Conservation (phyloP, 2,797 vertebrate genomes). For the Xenopus petersii region DNA sequence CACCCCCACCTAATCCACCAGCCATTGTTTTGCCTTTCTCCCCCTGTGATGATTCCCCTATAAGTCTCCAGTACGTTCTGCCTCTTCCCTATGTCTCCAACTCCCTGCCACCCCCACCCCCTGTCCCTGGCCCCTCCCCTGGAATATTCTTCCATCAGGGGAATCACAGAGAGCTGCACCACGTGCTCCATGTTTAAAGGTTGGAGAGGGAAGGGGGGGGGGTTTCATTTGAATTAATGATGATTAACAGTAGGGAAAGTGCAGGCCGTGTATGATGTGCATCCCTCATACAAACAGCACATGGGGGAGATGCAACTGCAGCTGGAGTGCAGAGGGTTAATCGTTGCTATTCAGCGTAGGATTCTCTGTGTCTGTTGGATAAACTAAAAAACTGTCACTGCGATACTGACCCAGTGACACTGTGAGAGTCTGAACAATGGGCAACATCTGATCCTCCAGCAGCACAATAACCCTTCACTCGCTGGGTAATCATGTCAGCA, state of each 20-base stretch:
- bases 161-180: constrained; percentile 34
- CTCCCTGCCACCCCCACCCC: neutral
- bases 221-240: constrained; percentile 16
- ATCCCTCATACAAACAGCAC: no score
- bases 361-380: no score
- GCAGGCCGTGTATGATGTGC: neutral
- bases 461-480: no score
- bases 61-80: constrained; percentile 14
- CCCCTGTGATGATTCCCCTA: constrained; percentile 15
- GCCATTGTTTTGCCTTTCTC: constrained; percentile 2
- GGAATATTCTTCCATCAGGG: constrained; percentile 39
- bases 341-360: no score
- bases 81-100: constrained; percentile 6
- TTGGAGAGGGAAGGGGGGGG: constrained; percentile 4
- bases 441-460: no score
- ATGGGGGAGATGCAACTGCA: neutral
- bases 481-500: no score
- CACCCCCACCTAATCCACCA: neutral
- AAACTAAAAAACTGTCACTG: no score
- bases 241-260: neutral
- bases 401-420: no score
- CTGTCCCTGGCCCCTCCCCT: constrained; percentile 13
- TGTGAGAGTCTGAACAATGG: no score
- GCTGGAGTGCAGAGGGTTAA: no score
- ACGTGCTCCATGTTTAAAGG: constrained; percentile 29